phyloP scores from a whole-genome alignment of 2,113 vertebrate genomes.

The Phylloscopus trochilus region DNA sequence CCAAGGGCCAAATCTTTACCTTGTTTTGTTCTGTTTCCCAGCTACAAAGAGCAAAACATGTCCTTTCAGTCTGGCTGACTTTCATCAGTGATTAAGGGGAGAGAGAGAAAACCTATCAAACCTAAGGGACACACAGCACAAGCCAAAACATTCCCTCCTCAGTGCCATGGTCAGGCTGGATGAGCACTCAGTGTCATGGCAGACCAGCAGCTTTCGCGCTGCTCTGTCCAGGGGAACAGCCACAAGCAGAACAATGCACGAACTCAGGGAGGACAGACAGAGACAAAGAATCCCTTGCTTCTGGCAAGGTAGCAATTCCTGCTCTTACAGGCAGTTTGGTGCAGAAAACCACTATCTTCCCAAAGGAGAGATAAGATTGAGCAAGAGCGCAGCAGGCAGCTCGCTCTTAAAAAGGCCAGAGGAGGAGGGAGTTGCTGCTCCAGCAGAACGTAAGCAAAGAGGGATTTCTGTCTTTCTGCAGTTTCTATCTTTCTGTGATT shows the following conservation, averaged over 20 bases:
- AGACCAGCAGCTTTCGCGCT: neutral
- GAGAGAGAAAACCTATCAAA: constrained; percentile 5
- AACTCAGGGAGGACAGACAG: neutral
- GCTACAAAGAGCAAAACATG: constrained; percentile 45
- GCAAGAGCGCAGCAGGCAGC: neutral
- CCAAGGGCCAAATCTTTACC: constrained; percentile 29
- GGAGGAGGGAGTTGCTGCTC: neutral
- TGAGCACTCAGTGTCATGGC: neutral
- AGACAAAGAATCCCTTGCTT: neutral
- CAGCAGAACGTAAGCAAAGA: neutral
- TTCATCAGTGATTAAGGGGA: neutral
- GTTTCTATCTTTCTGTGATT: neutral
- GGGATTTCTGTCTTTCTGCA: neutral
- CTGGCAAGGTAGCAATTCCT: neutral
- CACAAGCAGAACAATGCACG: neutral
- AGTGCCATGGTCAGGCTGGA: neutral
- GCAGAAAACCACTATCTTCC: neutral
- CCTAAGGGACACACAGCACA: neutral
- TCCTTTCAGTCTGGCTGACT: constrained; percentile 51
- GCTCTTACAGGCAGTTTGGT: neutral
- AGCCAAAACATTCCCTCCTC: neutral
- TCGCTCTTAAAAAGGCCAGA: neutral
- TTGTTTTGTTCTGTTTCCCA: constrained; percentile 59
- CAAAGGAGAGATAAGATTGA: neutral
- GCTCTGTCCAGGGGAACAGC: neutral